Evolutionary conservation across 2,113 vertebrate genomes (phyloP).

Genomic region (Mirza zaza): DNA sequence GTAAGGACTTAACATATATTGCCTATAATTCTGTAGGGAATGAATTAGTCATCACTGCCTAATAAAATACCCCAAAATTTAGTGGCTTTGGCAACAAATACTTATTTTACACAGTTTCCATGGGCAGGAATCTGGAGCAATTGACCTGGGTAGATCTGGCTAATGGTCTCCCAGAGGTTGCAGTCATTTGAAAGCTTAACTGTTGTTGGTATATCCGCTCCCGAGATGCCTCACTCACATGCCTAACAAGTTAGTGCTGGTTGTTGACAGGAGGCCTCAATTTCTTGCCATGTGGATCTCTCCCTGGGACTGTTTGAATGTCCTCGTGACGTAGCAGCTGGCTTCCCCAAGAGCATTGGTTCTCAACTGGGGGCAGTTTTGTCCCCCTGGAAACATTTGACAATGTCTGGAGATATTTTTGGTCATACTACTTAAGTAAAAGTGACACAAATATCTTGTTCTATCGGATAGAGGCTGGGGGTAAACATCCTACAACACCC

Average conservation of each 20-base stretch:
- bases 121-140: not conserved
- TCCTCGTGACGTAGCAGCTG: not conserved
- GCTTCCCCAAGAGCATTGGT: not conserved
- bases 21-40: not conserved
- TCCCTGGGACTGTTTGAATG: not conserved
- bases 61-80: not conserved
- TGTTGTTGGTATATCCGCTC: not conserved
- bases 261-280: not conserved
- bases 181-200: not conserved
- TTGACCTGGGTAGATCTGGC: not conserved
- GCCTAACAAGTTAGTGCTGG: not conserved
- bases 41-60: not conserved
- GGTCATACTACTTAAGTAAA: not conserved
- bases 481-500: not conserved
- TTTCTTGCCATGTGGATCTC: not conserved
- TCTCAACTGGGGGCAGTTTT: not conserved
- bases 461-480: not conserved
- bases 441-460: not conserved
- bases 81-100: not conserved
- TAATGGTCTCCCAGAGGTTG: not conserved
- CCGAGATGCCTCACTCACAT: not conserved
- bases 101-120: not conserved
- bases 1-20: not conserved
- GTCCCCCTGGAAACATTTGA: not conserved
- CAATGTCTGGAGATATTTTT: not conserved